These are phyloP conservation scores for Glossophaga mutica DNA, from an alignment of 2,797 vertebrate genomes.

Conservation along the genomic window DNA sequence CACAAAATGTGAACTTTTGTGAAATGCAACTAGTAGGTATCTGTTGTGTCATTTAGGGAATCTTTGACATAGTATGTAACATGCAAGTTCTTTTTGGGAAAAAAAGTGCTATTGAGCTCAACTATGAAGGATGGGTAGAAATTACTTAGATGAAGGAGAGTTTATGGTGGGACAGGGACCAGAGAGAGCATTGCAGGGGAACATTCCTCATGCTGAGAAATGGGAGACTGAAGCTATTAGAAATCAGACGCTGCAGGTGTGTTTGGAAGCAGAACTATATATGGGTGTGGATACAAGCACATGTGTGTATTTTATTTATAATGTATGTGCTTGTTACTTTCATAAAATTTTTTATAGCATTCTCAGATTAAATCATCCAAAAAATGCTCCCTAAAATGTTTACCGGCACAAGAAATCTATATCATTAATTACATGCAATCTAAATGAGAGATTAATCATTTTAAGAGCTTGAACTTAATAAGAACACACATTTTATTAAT, in stretches of 20 bases:
- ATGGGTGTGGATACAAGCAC: background rate
- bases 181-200: background rate
- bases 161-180: accelerated
- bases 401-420: background rate
- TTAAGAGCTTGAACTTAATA: background rate
- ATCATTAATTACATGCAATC: background rate
- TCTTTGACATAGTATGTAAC: background rate
- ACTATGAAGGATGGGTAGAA: background rate
- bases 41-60: background rate
- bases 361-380: constrained; percentile 19
- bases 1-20: background rate
- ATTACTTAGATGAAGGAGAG: background rate
- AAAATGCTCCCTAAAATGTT: background rate
- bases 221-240: background rate
- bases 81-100: background rate
- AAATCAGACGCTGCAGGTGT: background rate
- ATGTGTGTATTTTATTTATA: background rate
- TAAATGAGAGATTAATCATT: background rate
- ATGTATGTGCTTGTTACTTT: background rate
- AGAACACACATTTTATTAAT: background rate
- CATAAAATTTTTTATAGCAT: background rate
- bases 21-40: too few species aligned
- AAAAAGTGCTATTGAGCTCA: background rate
- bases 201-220: background rate
- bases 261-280: background rate